Percentiles rank a stretch among this genome's conserved stretches.
These are phyloP conservation scores for Tetropium fuscum DNA, from an alignment of 2,888 invertebrate species.

Conservation along the genomic window DNA sequence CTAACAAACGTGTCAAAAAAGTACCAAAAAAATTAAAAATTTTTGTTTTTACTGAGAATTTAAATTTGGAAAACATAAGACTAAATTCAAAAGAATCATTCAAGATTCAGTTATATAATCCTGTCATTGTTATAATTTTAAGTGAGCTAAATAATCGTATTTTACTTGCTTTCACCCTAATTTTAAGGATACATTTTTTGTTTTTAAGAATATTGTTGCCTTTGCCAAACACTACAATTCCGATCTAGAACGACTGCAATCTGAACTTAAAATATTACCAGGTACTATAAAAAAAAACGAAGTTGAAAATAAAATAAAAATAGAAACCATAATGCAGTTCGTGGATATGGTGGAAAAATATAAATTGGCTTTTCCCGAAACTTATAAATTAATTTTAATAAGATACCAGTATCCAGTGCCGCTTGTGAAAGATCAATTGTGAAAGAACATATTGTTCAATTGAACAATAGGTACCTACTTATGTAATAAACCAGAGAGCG, in stretches of 20 bases:
- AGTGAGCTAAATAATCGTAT: not conserved
- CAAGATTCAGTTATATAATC: not conserved
- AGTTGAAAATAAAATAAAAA: not conserved
- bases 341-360: constrained; percentile 1
- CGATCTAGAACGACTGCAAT: too few relatives aligned
- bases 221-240: not conserved
- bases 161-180: not conserved
- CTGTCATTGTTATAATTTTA: not conserved
- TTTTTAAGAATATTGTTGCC: constrained; percentile 1
- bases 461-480: too few relatives aligned
- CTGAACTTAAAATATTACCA: too few relatives aligned
- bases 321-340: constrained; percentile 1
- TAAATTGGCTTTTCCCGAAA: not conserved
- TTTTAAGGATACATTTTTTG: not conserved
- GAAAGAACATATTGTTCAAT: too few relatives aligned
- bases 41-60: not conserved
- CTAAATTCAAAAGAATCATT: not conserved
- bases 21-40: too few relatives aligned
- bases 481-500: too few relatives aligned
- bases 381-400: not conserved
- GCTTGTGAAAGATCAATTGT: not conserved
- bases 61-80: not conserved
- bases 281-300: not conserved
- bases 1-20: too few relatives aligned
- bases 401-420: not conserved